These are phyloP conservation scores for Cephus pygmeus DNA, from an alignment of 2,888 invertebrate genomes.

Conservation along the genomic window DNA sequence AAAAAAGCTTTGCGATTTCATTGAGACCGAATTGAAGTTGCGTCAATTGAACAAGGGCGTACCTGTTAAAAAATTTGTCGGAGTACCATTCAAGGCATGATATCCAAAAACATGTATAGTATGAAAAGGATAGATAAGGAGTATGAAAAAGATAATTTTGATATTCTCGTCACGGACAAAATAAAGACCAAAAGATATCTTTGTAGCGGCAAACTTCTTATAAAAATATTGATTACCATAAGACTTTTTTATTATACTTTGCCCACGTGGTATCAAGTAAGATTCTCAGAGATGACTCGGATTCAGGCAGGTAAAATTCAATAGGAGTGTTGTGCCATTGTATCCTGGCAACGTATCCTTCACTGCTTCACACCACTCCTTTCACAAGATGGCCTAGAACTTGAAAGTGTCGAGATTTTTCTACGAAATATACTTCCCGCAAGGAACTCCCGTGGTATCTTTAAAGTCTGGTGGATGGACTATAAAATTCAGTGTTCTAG, in stretches of 20 bases:
- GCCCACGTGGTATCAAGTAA: background rate
- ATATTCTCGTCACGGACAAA: background rate
- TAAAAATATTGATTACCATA: background rate
- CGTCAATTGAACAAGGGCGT: conserved; percentile 37
- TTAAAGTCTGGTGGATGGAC: background rate
- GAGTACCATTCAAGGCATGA: conserved; percentile 43
- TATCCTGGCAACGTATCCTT: conserved; percentile 43
- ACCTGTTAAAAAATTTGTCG: conserved; percentile 42
- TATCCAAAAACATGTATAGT: background rate
- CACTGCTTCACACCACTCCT: background rate
- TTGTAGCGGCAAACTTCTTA: background rate
- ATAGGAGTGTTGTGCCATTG: conserved; percentile 41
- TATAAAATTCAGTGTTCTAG: conserved; percentile 9
- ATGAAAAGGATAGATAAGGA: too few species aligned
- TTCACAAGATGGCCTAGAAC: conserved; percentile 29
- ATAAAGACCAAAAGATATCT: background rate
- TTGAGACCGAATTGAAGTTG: conserved; percentile 46
- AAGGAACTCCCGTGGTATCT: background rate
- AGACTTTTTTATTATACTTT: background rate
- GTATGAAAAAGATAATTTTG: background rate
- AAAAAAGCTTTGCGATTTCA: conserved; percentile 40
- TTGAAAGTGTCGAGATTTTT: conserved; percentile 10
- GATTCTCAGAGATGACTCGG: background rate
- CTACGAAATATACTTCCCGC: background rate
- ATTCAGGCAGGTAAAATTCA: conserved; percentile 23